These are phyloP conservation scores for Sylvia borin DNA, from an alignment of 2,797 vertebrate species.

Conservation along the genomic window DNA sequence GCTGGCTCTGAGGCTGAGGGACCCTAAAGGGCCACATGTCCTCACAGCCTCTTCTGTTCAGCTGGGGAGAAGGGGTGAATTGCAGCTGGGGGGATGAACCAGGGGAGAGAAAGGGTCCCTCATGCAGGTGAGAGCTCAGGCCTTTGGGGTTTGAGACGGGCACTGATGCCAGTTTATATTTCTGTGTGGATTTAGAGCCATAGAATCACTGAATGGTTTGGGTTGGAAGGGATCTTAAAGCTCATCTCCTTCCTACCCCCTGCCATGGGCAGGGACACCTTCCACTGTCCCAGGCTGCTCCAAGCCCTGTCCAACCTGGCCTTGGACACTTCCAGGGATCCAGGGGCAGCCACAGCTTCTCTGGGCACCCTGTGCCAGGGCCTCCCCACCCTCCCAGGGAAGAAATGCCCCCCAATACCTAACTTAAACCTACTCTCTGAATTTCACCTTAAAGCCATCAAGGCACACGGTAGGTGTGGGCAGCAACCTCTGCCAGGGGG, in stretches of 20 bases:
- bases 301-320: fast-evolving
- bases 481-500: background rate
- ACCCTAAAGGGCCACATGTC: too few species aligned
- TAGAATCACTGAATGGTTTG: background rate
- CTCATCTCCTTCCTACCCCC: too few species aligned
- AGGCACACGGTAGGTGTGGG: background rate
- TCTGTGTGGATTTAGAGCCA: background rate
- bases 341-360: background rate
- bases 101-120: background rate
- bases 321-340: background rate
- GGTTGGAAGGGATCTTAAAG: background rate
- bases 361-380: background rate
- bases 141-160: background rate
- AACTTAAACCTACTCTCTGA: background rate
- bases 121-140: background rate
- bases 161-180: background rate
- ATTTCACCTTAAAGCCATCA: background rate
- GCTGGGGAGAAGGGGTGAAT: background rate
- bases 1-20: background rate
- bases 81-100: background rate
- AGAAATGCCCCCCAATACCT: background rate
- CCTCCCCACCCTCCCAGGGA: fast-evolving
- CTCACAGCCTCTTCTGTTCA: background rate
- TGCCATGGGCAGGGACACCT: background rate
- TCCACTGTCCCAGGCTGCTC: fast-evolving